Percentiles rank a stretch among this genome's conserved stretches.
These are phyloP conservation scores for Bombus confusus DNA, from an alignment of 1,140 invertebrate species.

Conservation along the genomic window DNA sequence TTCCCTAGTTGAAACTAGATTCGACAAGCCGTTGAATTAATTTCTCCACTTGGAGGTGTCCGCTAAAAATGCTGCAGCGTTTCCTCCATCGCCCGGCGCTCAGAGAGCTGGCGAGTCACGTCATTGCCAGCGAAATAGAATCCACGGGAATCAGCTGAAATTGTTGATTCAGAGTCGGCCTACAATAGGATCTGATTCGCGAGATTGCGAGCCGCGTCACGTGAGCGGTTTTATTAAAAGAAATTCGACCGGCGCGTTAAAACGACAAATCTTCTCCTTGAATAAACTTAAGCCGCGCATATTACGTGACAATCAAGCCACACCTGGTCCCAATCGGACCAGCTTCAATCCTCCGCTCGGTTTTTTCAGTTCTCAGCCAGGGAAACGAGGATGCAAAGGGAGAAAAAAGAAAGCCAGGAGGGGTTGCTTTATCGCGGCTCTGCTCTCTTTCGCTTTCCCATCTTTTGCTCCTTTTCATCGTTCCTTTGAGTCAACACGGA, in stretches of 20 bases:
- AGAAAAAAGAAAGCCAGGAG: too few species aligned
- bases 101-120: not conserved
- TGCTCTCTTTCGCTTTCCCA: conserved; percentile 24
- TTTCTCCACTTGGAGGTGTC: too few species aligned
- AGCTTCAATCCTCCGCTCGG: conserved; percentile 19
- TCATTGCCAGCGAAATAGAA: not conserved
- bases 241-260: conserved; percentile 27
- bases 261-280: conserved; percentile 28
- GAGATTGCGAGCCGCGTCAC: conserved; percentile 18
- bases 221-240: conserved; percentile 43
- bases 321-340: conserved; percentile 52
- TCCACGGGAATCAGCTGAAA: conserved; percentile 27
- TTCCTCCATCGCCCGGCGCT: too few species aligned
- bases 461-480: conserved; percentile 48
- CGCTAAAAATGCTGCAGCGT: not conserved
- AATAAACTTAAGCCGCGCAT: conserved; percentile 46
- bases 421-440: conserved; percentile 30
- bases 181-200: conserved; percentile 41
- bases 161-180: conserved; percentile 33
- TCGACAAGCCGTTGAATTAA: not conserved
- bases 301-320: conserved; percentile 51
- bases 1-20: too few species aligned
- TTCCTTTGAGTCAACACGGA: conserved; percentile 58
- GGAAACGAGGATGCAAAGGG: too few species aligned
- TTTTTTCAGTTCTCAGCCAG: conserved; percentile 30